phyloP scores from a whole-genome alignment of 2,797 vertebrate species.

The Dipus sagitta region DNA sequence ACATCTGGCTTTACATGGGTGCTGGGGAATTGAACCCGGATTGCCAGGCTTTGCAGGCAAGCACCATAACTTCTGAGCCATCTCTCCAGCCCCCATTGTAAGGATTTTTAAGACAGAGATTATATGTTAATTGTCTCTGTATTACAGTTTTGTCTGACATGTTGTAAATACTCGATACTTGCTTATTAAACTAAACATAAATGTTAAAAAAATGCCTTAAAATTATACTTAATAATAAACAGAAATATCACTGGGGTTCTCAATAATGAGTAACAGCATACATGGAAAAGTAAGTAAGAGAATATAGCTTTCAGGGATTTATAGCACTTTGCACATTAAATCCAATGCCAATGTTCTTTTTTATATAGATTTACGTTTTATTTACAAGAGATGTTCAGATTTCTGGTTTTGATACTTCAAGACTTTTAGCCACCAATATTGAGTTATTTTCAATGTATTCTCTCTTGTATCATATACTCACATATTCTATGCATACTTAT shows the following conservation, averaged over 20 bases:
- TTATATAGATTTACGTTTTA: neutral
- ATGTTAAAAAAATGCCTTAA: neutral
- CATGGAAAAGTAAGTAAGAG: conserved; percentile 19
- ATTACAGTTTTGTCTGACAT: neutral
- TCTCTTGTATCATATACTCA: neutral
- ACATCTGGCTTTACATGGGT: too few relatives aligned
- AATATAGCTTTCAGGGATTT: neutral
- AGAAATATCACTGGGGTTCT: neutral
- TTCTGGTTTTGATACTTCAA: neutral
- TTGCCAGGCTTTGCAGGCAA: too few relatives aligned
- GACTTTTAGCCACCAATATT: neutral
- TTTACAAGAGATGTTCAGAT: conserved; percentile 6
- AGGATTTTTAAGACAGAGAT: neutral
- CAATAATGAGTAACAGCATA: neutral
- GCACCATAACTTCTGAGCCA: too few relatives aligned
- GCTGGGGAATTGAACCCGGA: too few relatives aligned
- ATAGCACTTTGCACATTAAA: neutral
- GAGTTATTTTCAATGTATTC: neutral
- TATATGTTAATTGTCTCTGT: neutral
- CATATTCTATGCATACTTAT: neutral
- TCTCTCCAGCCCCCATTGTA: neutral
- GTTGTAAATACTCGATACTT: neutral
- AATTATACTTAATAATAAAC: conserved; percentile 6
- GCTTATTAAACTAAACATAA: neutral
- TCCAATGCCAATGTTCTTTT: neutral